A percentile compares a stretch with the other conserved stretches of the same genome.
These are phyloP conservation scores for Neosilurus hyrtlii DNA, from an alignment of 2,797 vertebrate species.

Conservation along the genomic window DNA sequence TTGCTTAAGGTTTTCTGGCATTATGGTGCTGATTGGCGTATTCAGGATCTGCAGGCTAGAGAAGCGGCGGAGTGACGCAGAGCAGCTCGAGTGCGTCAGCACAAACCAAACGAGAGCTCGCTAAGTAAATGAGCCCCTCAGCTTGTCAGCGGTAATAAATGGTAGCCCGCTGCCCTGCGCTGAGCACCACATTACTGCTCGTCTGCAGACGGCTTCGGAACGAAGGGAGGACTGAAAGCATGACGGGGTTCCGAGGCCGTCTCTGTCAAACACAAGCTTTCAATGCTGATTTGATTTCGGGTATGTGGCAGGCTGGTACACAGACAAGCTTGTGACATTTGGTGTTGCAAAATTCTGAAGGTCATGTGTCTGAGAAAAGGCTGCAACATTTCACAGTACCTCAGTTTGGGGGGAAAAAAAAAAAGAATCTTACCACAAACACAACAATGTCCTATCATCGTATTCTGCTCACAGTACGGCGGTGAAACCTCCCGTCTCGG, in stretches of 20 bases:
- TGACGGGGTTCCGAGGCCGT: conserved; percentile 11
- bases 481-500: conserved; percentile 37
- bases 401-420: not conserved
- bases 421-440: not conserved
- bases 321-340: not conserved
- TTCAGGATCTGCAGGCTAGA: conserved; percentile 32
- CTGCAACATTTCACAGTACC: not conserved
- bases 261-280: conserved; percentile 1
- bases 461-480: conserved; percentile 18
- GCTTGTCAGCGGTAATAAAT: conserved; percentile 31
- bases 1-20: conserved; percentile 19
- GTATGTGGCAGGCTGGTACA: not conserved
- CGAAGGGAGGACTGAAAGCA: conserved; percentile 1
- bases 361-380: not conserved
- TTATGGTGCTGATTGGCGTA: conserved; percentile 21
- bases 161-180: conserved; percentile 17
- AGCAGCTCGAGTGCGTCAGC: conserved; percentile 46
- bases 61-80: conserved; percentile 36
- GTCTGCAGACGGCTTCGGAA: conserved; percentile 36
- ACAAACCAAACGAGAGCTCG: conserved; percentile 27
- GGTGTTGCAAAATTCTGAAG: not conserved
- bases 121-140: conserved; percentile 29
- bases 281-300: not conserved
- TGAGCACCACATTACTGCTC: conserved; percentile 2
- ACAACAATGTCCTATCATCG: not conserved